Percentiles rank a stretch among this genome's conserved stretches.
Evolutionary conservation across 2,113 vertebrate genomes (phyloP).

Genomic region (Progne subis): DNA sequence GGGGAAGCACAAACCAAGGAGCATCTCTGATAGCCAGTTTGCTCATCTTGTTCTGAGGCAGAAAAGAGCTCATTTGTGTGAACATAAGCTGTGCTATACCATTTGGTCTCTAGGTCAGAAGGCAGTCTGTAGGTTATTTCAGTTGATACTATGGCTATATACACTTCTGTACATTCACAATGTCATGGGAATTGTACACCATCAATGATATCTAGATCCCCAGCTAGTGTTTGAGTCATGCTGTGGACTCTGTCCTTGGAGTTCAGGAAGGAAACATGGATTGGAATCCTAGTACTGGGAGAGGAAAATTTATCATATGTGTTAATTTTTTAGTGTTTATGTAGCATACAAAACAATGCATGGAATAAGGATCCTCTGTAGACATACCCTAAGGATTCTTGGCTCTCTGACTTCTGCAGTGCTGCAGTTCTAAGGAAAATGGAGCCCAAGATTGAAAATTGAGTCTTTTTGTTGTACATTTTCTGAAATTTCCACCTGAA

Average conservation of each 20-base stretch:
- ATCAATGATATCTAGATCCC: neutral
- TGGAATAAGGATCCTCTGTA: neutral
- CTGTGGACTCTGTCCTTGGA: neutral
- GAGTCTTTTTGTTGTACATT: neutral
- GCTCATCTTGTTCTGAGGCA: neutral
- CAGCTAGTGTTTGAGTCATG: neutral
- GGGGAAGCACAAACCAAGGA: neutral
- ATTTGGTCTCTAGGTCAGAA: neutral
- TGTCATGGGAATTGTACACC: neutral
- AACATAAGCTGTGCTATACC: neutral
- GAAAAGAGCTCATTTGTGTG: neutral
- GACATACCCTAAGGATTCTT: neutral
- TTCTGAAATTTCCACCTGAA: neutral
- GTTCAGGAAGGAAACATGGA: neutral
- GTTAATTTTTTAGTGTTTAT: neutral
- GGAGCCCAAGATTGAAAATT: neutral
- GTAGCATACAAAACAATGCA: neutral
- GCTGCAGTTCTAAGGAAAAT: neutral
- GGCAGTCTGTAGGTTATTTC: neutral
- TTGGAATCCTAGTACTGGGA: neutral
- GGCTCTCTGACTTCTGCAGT: neutral
- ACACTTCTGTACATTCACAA: neutral
- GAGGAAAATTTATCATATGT: neutral
- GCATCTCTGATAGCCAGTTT: neutral
- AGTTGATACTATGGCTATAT: neutral